Base-by-base conservation (phyloP, 2,797 vertebrate species). In the Halcyon leucocephala region DNA sequence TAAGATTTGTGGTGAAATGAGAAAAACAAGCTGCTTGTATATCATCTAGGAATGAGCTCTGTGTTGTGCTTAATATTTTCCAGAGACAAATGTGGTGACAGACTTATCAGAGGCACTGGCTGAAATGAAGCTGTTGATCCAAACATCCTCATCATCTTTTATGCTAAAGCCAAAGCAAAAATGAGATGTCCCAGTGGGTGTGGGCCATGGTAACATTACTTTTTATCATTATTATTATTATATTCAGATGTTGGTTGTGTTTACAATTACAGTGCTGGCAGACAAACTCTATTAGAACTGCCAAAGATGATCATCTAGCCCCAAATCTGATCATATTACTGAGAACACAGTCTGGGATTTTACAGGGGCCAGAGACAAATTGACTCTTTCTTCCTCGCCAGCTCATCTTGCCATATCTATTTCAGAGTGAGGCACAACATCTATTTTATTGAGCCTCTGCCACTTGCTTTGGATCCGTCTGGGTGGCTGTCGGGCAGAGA, bases 101-200 rank as follows among this genome's bases (percentile, higher is more conserved):
- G 64, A 85, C 93, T 93, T 97, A 95, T 94, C 95, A 95, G 87
- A 94, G 92, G 95, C 77, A 85, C 81, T 69, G 95, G 70, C 71
- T 96, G 94, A 94, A 97, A 96, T 91, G 82, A 95, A 90, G 95
- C 73, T 85, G 95, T 95, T 85, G 96, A 93, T 95, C 89, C 92
- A 82, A 95, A 97, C 71, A 70, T 89, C 88, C 94, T 94, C 83
- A 91, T 96, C 85, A 87, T 96, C 87, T 61, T 96, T 96, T 95
- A 92, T 92, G 61, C 88, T 88, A 91, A 93, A 92, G 79, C 95
- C 95, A 92, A 90, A 87, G 92, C 86, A 83, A 90, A 96, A 93
- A 72, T 82, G 70, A 95, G 92, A 82, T 6, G 18, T 93, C 95
- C 86, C 85, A 51, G 82, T 78, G 95, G 92, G 85, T 93, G 94